Base-by-base conservation (phyloP, 2,113 vertebrate species). In the Ceyx margarethae region DNA sequence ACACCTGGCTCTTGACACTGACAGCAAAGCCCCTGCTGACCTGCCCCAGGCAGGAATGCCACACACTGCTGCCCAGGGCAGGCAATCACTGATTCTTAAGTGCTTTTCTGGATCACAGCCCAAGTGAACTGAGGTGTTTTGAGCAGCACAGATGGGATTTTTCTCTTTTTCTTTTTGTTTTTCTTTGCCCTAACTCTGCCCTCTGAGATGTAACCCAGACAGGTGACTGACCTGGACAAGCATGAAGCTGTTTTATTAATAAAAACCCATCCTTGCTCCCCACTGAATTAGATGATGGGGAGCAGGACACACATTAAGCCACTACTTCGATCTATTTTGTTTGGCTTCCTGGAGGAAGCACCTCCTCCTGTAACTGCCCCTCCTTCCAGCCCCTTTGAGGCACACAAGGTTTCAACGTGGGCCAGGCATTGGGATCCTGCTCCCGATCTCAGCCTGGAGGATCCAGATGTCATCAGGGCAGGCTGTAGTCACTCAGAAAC, bases 101-200 rank as follows among this genome's bases (percentile, higher is more conserved):
- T 83, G 87, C 91, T 89, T 84, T 69, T 56, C 74, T 94, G 93
- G 75, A 80, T 79, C 64, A 80, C 66, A 68, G 81, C 85, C 82
- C 53, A 37, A 10, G 12, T 2, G 9, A 81, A 46, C 46, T 0
- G 15, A 89, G 68, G 68, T 62, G 61, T 51, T 62, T 58, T 8
- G 21, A 62, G 37, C 2, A 18, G 65, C 80, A 85, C n/a, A 74
- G 51, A 67, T 64, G 43, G 60, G 68, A 48, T 67, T 72, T 83
- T 80, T 35, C 31, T 42, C 45, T 35, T 48, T 48, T 76, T 46
- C 1, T 35, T 22, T 66, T 45, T 19, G 28, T 56, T n/a, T 22
- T 23, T 31, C 65, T 48, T 40, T 13, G 0, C 8, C 43, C 50
- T 73, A 72, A 40, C 0, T 1, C 22, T 62, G 56, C 33, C 46